Conservation (phyloP, 2,888 invertebrate species). For the Chaetoderma sp. region DNA sequence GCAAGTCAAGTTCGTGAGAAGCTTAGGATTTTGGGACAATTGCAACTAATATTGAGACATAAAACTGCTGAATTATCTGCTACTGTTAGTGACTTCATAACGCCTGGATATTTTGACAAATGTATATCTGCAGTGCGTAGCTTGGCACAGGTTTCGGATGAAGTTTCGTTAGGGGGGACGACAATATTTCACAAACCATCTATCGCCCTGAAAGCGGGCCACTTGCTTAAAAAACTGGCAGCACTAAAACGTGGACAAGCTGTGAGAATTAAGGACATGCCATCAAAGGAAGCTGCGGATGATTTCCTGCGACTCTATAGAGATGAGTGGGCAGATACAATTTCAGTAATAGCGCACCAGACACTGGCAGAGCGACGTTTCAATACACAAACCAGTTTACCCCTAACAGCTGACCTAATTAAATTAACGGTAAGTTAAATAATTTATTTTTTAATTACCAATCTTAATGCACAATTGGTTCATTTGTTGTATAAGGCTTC, state of each 20-base stretch:
- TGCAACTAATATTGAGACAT: not conserved
- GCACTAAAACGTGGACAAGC: not conserved
- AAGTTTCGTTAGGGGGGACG: not conserved
- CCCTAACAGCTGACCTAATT: not conserved
- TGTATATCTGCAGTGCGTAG: not conserved
- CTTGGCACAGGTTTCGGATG: not conserved
- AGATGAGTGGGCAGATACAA: not conserved
- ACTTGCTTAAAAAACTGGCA: not conserved
- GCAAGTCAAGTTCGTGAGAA: not conserved
- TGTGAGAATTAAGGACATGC: not conserved
- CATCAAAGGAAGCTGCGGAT: not conserved
- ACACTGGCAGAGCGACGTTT: not conserved
- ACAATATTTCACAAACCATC: not conserved
- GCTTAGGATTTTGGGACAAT: not conserved
- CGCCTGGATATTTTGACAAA: not conserved
- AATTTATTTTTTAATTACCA: too few relatives aligned
- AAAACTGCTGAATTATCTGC: not conserved
- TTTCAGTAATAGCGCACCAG: not conserved
- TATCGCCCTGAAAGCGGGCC: not conserved
- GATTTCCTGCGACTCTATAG: not conserved
- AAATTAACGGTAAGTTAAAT: too few relatives aligned
- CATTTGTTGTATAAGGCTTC: too few relatives aligned
- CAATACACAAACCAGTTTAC: not conserved
- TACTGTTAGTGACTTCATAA: not conserved
- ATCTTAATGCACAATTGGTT: too few relatives aligned